A percentile compares a stretch with the other conserved stretches of the same genome.
Evolutionary conservation across 2,113 vertebrate species (phyloP).

Genomic region (Zosterops pallidus): DNA sequence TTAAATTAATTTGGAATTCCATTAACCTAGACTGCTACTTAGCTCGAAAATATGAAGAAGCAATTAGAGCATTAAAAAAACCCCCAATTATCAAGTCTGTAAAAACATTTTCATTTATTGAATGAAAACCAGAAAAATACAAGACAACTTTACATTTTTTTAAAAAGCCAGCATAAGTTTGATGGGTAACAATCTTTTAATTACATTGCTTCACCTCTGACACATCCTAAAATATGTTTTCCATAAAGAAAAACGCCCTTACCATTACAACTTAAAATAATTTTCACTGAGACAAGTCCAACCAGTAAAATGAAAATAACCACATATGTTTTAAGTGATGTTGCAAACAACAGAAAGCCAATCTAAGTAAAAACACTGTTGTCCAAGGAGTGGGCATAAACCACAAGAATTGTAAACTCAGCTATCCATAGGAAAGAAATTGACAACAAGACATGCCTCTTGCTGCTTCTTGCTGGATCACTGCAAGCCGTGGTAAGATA

Average conservation of each 20-base stretch:
- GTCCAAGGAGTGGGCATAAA: neutral
- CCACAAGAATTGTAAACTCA: neutral
- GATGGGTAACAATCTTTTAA: neutral
- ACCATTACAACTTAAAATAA: neutral
- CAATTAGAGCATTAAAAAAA: neutral
- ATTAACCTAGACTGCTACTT: neutral
- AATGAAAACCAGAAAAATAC: neutral
- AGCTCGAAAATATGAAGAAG: neutral
- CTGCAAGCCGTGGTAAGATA: neutral
- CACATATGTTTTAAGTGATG: neutral
- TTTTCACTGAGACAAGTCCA: neutral
- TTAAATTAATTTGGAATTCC: neutral
- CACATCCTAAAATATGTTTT: neutral
- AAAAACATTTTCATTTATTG: neutral
- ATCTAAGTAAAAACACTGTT: neutral
- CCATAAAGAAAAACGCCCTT: neutral
- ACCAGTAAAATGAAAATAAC: neutral
- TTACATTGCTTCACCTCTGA: neutral
- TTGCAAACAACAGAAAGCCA: slow-evolving; percentile 11
- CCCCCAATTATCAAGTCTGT: neutral
- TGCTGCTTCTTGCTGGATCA: neutral
- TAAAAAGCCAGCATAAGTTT: neutral
- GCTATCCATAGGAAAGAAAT: neutral
- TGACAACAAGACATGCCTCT: neutral
- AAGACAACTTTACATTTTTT: neutral